Conservation (phyloP, 2,888 invertebrate species). For the Napeogenes sylphis region DNA sequence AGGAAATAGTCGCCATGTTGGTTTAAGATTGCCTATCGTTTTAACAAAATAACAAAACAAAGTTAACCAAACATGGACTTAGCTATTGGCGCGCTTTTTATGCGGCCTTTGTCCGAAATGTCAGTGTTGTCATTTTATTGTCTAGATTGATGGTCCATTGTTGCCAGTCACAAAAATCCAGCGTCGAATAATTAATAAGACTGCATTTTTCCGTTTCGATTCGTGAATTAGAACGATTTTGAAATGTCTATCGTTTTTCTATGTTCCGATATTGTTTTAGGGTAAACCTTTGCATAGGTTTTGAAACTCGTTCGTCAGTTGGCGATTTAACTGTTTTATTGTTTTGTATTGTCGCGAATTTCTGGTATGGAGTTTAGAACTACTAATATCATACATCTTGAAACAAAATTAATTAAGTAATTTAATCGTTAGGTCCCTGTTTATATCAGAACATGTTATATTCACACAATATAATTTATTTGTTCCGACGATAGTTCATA, state of each 20-base stretch:
- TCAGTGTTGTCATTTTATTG: conserved; percentile 63
- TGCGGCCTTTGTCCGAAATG: conserved; percentile 55
- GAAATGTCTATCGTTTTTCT: conserved; percentile 18
- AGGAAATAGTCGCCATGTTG: no score
- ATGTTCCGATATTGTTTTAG: conserved; percentile 12
- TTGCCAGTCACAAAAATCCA: conserved; percentile 62
- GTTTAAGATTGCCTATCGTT: no score
- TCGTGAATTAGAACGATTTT: conserved; percentile 54
- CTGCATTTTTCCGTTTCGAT: conserved; percentile 42
- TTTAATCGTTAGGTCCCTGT: no score
- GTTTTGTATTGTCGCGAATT: no score
- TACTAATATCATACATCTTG: no score
- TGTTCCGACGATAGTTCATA: no score
- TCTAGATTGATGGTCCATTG: conserved; percentile 69
- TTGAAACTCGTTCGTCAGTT: conserved; percentile 14
- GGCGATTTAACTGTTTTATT: conserved; percentile 7
- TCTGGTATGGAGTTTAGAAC: no score
- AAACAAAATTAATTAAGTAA: no score
- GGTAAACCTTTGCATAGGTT: conserved; percentile 13
- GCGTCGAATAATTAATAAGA: conserved; percentile 66
- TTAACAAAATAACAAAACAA: neutral
- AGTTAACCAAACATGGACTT: neutral
- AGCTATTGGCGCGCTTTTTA: conserved; percentile 40
- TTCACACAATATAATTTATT: no score
- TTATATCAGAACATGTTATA: no score